Conservation (phyloP, 2,113 vertebrate species). For the Platichthys stellatus region DNA sequence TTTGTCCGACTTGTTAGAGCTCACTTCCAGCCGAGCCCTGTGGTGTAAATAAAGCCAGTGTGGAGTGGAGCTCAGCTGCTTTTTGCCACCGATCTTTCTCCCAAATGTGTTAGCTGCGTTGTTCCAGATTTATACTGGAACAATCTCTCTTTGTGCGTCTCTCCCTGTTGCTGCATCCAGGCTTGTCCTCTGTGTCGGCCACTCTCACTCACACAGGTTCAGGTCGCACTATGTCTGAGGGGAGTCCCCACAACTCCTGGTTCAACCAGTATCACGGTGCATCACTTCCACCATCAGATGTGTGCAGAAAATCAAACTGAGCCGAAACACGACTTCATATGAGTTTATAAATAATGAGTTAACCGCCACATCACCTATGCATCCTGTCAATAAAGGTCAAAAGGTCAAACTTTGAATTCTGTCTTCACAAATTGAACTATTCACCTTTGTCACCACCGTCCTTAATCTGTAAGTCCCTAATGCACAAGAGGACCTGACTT, state of each 20-base stretch:
- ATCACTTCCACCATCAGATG: not conserved
- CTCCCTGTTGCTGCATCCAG: no score
- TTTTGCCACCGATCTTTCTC: conserved; percentile 34
- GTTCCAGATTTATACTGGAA: conserved; percentile 61
- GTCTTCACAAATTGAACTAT: not conserved
- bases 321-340: not conserved
- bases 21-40: conserved; percentile 32
- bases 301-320: no score
- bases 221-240: conserved; percentile 1
- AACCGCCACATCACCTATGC: not conserved
- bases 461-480: not conserved
- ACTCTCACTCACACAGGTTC: conserved; percentile 10
- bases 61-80: conserved; percentile 16
- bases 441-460: not conserved
- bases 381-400: not conserved
- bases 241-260: not conserved
- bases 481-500: not conserved
- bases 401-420: not conserved
- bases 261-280: not conserved
- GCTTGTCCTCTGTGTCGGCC: not conserved
- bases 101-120: conserved; percentile 21
- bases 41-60: conserved; percentile 45
- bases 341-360: not conserved
- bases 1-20: not conserved
- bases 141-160: conserved; percentile 27